Evolutionary conservation across 2,797 vertebrate species (phyloP), one percentile per base, ranked within the genome.

Genomic region (Pterois miles): DNA sequence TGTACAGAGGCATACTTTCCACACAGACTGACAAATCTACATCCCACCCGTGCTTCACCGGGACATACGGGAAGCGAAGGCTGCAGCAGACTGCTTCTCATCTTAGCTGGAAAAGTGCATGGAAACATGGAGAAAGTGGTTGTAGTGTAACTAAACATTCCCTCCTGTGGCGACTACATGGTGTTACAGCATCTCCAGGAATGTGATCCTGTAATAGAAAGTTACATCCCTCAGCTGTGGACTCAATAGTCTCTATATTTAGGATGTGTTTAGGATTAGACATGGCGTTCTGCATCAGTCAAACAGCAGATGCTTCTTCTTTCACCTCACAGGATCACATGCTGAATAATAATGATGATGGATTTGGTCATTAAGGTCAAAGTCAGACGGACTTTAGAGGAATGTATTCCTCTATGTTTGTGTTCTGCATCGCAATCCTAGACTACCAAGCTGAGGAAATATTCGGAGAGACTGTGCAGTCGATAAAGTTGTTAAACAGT

Each of bases 131-230:
- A n/a, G 10, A 16, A 23, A 22, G 12, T 14, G 46, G n/a, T 9
- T 71, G 58, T 76, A 78, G 31, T 54, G 31, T 38, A 65, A 91
- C 86, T 87, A 84, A 92, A 89, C 52, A 59, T 62, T 85, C 81
- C 71, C 76, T 86, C 84, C 74, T 69, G 74, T 75, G 34, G 54
- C 74, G 78, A 81, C 65, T 20, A 65, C 63, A 33, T 5, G 14
- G 50, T 27, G 53, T 87, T 85, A 71, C 43, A 4, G 10, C 71
- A 58, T 71, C 66, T 76, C 56, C 71, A 71, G 82, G 80, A 88
- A 84, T 80, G 80, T 23, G 43, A 52, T 63, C 48, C 63, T 58
- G 36, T 57, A 63, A 84, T 59, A 70, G 34, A 74, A 52, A 76
- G 33, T 56, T 74, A 62, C 25, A 76, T 63, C 54, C 40, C 63